A percentile compares a stretch with the other conserved stretches of the same genome.
These are phyloP conservation scores for Xenentodon cancila DNA, from an alignment of 2,797 vertebrate species.

Conservation along the genomic window DNA sequence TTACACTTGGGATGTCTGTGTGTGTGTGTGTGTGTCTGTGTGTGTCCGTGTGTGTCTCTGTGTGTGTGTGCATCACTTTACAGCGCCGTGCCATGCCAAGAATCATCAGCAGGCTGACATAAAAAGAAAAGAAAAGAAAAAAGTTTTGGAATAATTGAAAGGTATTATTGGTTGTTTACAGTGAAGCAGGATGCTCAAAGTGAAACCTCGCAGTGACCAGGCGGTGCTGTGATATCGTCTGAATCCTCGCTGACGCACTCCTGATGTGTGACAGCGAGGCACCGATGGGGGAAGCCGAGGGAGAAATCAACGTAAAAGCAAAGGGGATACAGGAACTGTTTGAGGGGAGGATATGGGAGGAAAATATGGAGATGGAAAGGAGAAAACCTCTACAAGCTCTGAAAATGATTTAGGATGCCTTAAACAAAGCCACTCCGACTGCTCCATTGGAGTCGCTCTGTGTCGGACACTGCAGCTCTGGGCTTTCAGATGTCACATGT, in stretches of 20 bases:
- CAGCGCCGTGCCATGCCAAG: conserved; percentile 28
- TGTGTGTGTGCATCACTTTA: conserved; percentile 36
- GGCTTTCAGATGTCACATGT: conserved; percentile 21
- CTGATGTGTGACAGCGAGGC: conserved; percentile 53
- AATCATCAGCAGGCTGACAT: conserved; percentile 32
- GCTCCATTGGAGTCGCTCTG: background rate
- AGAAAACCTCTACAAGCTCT: too few relatives aligned
- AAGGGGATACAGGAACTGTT: conserved; percentile 5
- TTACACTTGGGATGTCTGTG: conserved; percentile 38
- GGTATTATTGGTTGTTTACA: conserved; percentile 57
- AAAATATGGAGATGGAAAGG: background rate
- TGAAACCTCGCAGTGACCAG: conserved; percentile 42
- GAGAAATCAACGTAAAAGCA: conserved; percentile 32
- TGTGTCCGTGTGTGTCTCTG: conserved; percentile 18
- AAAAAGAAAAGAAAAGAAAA: conserved; percentile 1
- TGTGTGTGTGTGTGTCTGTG: conserved; percentile 14
- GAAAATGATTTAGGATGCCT: too few relatives aligned
- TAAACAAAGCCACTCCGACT: too few relatives aligned
- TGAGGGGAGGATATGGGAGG: conserved; percentile 1
- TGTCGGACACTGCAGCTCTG: background rate
- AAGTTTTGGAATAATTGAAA: conserved; percentile 46
- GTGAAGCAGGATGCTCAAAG: conserved; percentile 10
- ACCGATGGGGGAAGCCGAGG: conserved; percentile 47
- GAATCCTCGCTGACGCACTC: conserved; percentile 44
- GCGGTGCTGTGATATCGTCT: conserved; percentile 46